These are phyloP conservation scores for Cryptoprocta ferox DNA, from an alignment of 2,797 vertebrate species.

Conservation along the genomic window DNA sequence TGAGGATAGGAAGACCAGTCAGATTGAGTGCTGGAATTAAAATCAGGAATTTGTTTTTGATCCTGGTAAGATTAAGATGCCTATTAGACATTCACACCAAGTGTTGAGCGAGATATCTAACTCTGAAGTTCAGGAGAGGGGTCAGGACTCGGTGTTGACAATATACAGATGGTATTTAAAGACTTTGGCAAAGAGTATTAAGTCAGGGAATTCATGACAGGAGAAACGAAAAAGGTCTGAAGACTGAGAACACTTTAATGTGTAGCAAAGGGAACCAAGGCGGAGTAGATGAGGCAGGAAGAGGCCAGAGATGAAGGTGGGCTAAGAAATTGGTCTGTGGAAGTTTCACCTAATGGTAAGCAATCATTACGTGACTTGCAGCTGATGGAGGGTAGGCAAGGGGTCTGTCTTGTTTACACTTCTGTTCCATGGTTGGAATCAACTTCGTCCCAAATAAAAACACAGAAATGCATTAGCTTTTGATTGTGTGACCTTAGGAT, in stretches of 20 bases:
- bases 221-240: not conserved
- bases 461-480: not conserved
- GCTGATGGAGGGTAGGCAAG: fast-evolving
- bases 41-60: not conserved
- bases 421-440: not conserved
- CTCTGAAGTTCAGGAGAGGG: not conserved
- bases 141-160: not conserved
- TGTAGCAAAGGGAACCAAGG: not conserved
- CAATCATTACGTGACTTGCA: not conserved
- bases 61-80: not conserved
- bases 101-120: not conserved
- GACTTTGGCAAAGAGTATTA: not conserved
- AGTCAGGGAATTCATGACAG: not conserved
- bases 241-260: not conserved
- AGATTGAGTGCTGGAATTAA: not conserved
- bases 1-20: not conserved
- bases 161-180: not conserved
- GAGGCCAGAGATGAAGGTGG: not conserved
- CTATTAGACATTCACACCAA: not conserved
- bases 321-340: not conserved
- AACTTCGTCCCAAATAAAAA: not conserved
- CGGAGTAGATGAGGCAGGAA: not conserved
- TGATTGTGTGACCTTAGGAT: not conserved
- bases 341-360: not conserved
- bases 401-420: not conserved